A percentile compares a stretch with the other conserved stretches of the same genome.
Conservation (phyloP, 2,113 vertebrate species). For the Proteles cristata region DNA sequence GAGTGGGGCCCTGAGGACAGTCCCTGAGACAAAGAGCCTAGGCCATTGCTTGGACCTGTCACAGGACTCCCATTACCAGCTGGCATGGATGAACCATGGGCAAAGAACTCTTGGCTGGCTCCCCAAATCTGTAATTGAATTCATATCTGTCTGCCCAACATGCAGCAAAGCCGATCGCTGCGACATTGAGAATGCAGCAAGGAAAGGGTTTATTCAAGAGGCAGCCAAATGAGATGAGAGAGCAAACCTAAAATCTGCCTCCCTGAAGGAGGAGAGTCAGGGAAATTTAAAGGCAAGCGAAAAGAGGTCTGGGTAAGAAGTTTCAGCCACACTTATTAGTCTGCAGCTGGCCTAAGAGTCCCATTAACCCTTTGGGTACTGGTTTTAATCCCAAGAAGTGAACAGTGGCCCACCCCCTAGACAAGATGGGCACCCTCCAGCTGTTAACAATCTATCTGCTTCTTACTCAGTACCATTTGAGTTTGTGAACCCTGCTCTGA, state of each 20-base stretch:
- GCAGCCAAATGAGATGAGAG: not conserved
- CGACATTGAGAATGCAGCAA: not conserved
- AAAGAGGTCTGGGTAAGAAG: not conserved
- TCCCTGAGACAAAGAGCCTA: not conserved
- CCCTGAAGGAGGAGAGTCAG: not conserved
- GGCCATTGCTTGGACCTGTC: not conserved
- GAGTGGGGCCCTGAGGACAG: not conserved
- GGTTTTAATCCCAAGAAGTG: not conserved
- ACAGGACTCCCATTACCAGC: not conserved
- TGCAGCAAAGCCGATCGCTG: not conserved
- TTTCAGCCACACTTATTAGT: not conserved
- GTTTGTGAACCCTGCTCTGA: not conserved
- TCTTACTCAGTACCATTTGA: not conserved
- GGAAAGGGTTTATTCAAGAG: not conserved
- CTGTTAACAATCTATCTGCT: not conserved
- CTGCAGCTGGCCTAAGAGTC: not conserved
- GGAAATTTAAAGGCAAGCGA: not conserved
- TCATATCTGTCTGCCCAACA: not conserved
- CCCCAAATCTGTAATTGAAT: not conserved
- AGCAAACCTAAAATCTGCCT: not conserved
- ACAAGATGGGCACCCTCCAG: fast-evolving
- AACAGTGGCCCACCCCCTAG: not conserved
- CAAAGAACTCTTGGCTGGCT: not conserved
- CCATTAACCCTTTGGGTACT: not conserved
- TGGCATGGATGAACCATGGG: not conserved